Conservation (phyloP, 2,888 invertebrate species). For the Parnassius smintheus region DNA sequence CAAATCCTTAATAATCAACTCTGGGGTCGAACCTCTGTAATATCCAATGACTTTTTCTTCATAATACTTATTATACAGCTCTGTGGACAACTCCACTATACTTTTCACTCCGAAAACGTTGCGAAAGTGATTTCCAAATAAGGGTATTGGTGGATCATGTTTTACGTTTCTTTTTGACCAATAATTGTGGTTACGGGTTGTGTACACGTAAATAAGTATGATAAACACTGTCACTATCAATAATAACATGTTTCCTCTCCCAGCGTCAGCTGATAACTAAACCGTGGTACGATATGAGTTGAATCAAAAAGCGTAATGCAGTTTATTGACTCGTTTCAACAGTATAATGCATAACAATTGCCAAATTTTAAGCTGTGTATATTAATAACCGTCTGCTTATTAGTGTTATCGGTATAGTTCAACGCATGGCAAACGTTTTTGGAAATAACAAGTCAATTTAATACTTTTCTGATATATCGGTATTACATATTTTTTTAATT, state of each 20-base stretch:
- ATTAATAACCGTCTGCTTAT: too few species aligned
- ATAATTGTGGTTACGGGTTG: slow-evolving; percentile 42
- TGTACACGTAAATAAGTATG: slow-evolving; percentile 22
- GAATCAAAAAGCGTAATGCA: too few species aligned
- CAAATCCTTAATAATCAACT: slow-evolving; percentile 54
- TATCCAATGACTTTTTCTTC: slow-evolving; percentile 60
- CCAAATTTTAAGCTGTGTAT: too few species aligned
- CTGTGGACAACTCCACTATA: slow-evolving; percentile 34
- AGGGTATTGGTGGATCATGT: slow-evolving; percentile 44
- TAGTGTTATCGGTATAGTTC: too few species aligned
- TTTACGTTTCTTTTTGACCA: slow-evolving; percentile 51
- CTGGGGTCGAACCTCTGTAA: slow-evolving; percentile 52
- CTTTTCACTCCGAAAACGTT: slow-evolving; percentile 42
- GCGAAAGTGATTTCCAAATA: slow-evolving; percentile 46
- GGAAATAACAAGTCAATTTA: too few species aligned
- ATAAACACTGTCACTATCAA: slow-evolving; percentile 33
- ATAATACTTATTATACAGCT: slow-evolving; percentile 54
- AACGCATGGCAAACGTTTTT: too few species aligned
- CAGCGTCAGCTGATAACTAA: slow-evolving; percentile 4
- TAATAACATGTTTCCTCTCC: slow-evolving; percentile 22
- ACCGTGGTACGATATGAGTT: not conserved
- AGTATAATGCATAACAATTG: too few species aligned
- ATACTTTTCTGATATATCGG: too few species aligned
- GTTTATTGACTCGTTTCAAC: too few species aligned
- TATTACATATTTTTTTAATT: too few species aligned